Percentiles rank a stretch among this genome's conserved stretches.
phyloP scores from a whole-genome alignment of 2,113 vertebrate species.

The Lutjanus erythropterus region DNA sequence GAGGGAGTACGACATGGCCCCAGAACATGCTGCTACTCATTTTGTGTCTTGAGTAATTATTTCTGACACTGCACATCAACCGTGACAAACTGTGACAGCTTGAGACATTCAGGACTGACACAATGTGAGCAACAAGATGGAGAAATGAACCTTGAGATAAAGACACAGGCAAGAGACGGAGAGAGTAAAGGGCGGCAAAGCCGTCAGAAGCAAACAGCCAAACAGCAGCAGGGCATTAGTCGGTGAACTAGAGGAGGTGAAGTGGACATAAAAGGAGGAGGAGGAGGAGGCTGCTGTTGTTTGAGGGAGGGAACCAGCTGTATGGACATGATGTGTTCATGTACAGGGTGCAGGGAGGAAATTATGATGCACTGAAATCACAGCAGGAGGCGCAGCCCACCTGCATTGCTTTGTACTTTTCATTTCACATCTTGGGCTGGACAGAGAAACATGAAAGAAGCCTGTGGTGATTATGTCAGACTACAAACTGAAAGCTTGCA shows the following conservation, averaged over 20 bases:
- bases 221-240: constrained; percentile 12
- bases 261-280: constrained; percentile 53
- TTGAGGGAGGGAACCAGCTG: constrained; percentile 9
- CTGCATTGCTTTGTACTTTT: neutral
- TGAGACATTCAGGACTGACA: constrained; percentile 56
- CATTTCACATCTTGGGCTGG: neutral
- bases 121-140: constrained; percentile 39
- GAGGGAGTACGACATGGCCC: constrained; percentile 25
- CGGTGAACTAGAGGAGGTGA: constrained; percentile 43
- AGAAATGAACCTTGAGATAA: constrained; percentile 55
- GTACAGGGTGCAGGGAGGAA: constrained; percentile 17
- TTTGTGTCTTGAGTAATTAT: constrained; percentile 52
- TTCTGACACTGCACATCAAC: constrained; percentile 65
- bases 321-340: constrained; percentile 2
- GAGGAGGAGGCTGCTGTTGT: constrained; percentile 25
- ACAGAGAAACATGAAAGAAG: constrained; percentile 7
- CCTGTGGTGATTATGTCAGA: neutral
- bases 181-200: constrained; percentile 6
- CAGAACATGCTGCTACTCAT: constrained; percentile 35
- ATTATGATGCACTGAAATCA: constrained; percentile 49
- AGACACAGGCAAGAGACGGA: constrained; percentile 4
- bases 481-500: neutral
- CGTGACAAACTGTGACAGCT: constrained; percentile 64
- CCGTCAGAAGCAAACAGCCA: constrained; percentile 33
- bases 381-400: constrained; percentile 25